Conservation (phyloP, 2,888 invertebrate species). For the Eupithecia vulgata region DNA sequence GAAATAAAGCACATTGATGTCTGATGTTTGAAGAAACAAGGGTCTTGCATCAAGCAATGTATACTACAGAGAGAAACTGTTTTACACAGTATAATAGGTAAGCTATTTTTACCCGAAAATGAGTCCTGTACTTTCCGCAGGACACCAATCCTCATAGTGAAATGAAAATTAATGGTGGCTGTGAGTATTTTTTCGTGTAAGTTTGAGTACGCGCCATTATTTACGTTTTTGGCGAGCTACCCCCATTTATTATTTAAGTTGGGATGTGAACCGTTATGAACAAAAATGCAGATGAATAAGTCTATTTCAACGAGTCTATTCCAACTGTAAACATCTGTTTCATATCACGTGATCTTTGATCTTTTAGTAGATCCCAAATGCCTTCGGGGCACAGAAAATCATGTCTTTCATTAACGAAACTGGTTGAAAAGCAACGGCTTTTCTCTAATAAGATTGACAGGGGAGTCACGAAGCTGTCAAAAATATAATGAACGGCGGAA, state of each 20-base stretch:
- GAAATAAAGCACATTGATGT: no score
- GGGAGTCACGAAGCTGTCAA: slow-evolving; percentile 70
- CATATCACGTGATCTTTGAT: slow-evolving; percentile 46
- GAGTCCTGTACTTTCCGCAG: slow-evolving; percentile 65
- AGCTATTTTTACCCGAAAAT: slow-evolving; percentile 51
- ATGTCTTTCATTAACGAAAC: slow-evolving; percentile 36
- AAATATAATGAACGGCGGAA: slow-evolving; percentile 75
- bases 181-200: slow-evolving; percentile 83
- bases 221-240: slow-evolving; percentile 77
- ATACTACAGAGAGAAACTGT: not conserved
- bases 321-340: slow-evolving; percentile 39
- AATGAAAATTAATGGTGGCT: slow-evolving; percentile 82
- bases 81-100: not conserved
- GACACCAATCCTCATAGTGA: slow-evolving; percentile 74
- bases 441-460: slow-evolving; percentile 78
- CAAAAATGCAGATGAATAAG: slow-evolving; percentile 60
- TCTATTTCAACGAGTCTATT: slow-evolving; percentile 32
- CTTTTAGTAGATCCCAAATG: slow-evolving; percentile 31
- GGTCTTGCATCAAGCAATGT: not conserved
- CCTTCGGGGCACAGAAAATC: slow-evolving; percentile 29
- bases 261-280: slow-evolving; percentile 62
- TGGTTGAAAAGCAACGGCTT: slow-evolving; percentile 43
- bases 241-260: slow-evolving; percentile 81
- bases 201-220: slow-evolving; percentile 82
- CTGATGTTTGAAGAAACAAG: not conserved